A percentile compares a stretch with the other conserved stretches of the same genome.
Evolutionary conservation across 2,888 invertebrate species (phyloP).

Genomic region (Odontomyia ornata): DNA sequence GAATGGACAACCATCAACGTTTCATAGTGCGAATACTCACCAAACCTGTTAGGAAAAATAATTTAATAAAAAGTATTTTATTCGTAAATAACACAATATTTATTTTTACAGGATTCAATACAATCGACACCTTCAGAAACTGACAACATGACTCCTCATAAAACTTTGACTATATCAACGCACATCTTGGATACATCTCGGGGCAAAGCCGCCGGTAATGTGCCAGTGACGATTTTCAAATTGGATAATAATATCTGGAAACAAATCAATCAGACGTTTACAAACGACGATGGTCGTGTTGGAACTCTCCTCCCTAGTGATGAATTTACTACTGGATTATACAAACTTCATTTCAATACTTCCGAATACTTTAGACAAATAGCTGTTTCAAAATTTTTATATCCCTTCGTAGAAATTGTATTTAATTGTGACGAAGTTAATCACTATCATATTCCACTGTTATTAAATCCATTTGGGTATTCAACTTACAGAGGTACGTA

Average conservation of each 20-base stretch:
- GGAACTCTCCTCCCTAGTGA: conserved; percentile 70
- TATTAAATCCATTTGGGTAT: conserved; percentile 78
- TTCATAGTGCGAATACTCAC: conserved; percentile 24
- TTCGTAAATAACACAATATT: neutral
- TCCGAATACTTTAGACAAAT: conserved; percentile 73
- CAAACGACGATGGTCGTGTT: conserved; percentile 74
- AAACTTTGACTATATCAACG: conserved; percentile 73
- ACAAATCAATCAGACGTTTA: conserved; percentile 70
- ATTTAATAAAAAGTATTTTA: neutral
- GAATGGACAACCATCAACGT: conserved; percentile 29
- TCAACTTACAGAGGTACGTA: conserved; percentile 77
- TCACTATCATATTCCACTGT: conserved; percentile 77
- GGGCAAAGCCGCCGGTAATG: conserved; percentile 72
- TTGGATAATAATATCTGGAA: conserved; percentile 74
- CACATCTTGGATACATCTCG: conserved; percentile 78
- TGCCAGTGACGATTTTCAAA: conserved; percentile 75
- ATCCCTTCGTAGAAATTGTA: conserved; percentile 63
- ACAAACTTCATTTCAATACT: conserved; percentile 79
- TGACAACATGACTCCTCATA: conserved; percentile 25
- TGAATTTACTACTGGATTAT: conserved; percentile 71
- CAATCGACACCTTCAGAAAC: conserved; percentile 32
- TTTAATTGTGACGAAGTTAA: conserved; percentile 71
- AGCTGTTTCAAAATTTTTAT: conserved; percentile 71
- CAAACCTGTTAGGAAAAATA: neutral
- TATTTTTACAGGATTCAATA: conserved; percentile 14